Conservation (phyloP, 2,113 vertebrate genomes). For the Isurus oxyrinchus region DNA sequence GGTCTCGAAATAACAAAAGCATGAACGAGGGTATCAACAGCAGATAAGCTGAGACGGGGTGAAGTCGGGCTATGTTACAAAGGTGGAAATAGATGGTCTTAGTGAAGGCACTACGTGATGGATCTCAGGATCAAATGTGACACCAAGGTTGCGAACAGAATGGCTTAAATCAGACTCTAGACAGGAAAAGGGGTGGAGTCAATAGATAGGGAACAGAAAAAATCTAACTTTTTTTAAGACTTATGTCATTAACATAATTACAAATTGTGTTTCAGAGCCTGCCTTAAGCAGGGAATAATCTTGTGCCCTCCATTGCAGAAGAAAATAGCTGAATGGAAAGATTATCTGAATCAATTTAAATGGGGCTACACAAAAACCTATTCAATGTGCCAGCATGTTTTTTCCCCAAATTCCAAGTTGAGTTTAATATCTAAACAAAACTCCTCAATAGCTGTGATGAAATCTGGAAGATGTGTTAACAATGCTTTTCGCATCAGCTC, state of each 20-base stretch:
- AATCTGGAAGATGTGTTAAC: neutral
- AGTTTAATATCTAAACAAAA: neutral
- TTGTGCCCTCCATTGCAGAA: neutral
- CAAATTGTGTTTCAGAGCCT: neutral
- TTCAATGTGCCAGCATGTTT: neutral
- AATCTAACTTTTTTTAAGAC: neutral
- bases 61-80: too few species aligned
- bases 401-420: neutral
- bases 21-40: too few species aligned
- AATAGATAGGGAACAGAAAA: neutral
- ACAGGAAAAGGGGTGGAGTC: neutral
- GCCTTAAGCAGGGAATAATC: neutral
- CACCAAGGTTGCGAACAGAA: too few species aligned
- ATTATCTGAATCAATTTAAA: conserved; percentile 13
- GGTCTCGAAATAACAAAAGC: too few species aligned
- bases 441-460: neutral
- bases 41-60: too few species aligned
- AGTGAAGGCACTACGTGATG: too few species aligned
- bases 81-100: too few species aligned
- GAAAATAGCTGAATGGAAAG: neutral
- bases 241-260: neutral
- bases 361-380: neutral
- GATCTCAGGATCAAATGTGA: too few species aligned
- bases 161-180: too few species aligned
- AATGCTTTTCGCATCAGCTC: neutral